A percentile compares a stretch with the other conserved stretches of the same genome.
Evolutionary conservation across 2,113 vertebrate species (phyloP).

Genomic region (Paramormyrops kingsleyae): DNA sequence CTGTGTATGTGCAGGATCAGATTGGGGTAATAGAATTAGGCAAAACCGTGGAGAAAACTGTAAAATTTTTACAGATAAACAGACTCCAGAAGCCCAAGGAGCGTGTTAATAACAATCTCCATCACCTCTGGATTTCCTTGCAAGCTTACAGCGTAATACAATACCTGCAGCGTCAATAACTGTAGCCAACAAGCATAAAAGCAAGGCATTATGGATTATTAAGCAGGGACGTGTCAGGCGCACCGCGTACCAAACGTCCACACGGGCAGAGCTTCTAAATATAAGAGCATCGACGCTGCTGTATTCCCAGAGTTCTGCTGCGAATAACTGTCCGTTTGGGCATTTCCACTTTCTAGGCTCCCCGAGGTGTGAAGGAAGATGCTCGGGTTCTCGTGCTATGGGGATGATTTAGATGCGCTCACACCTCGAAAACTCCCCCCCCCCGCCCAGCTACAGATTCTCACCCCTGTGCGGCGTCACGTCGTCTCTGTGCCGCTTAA

Average conservation of each 20-base stretch:
- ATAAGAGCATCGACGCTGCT: neutral
- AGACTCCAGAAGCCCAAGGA: neutral
- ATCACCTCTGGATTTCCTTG: neutral
- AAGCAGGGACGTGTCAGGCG: neutral
- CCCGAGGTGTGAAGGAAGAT: neutral
- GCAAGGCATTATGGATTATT: neutral
- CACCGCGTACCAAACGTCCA: neutral
- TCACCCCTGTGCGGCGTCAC: neutral
- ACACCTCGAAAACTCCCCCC: neutral
- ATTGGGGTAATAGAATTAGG: neutral
- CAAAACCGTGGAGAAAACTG: neutral
- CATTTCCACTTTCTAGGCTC: neutral
- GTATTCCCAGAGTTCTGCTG: neutral
- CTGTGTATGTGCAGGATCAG: neutral
- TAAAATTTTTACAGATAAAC: neutral
- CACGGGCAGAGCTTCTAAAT: neutral
- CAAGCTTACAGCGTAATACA: neutral
- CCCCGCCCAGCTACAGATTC: neutral
- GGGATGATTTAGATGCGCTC: neutral
- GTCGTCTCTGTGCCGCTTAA: neutral
- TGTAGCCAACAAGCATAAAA: neutral
- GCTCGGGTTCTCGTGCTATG: neutral
- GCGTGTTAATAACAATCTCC: neutral
- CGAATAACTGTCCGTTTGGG: neutral
- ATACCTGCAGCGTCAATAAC: neutral